Base-by-base conservation (phyloP, 2,113 vertebrate species). In the Nothobranchius furzeri region DNA sequence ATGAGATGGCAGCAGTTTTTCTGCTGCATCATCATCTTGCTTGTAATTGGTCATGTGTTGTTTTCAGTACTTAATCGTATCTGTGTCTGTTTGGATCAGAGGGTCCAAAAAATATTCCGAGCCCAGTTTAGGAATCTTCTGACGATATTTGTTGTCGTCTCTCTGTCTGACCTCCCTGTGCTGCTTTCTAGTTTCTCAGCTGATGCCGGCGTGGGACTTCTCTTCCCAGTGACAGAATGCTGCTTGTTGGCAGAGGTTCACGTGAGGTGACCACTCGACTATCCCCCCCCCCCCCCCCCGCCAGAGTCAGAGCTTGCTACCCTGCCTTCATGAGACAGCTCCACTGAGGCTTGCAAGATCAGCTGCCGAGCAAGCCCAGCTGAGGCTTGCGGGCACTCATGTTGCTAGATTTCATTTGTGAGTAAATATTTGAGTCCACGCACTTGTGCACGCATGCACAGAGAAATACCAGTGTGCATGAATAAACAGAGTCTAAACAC, bases 261-360 rank as follows among this genome's bases (percentile, higher is more conserved):
- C 59, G 59, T 77, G 83, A 92, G 88, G 90, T 90, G 88, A 90
- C 78, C 73, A 13, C 50, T 68, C 74, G 36, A 36, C 51, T 8
- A 15, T n/a, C 59, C 69, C 50, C 45, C 54, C 30, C 13, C 30
- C 55, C 17, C 61, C 74, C 81, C 58, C 81, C 76, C 78, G 68
- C 70, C 85, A 80, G 87, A 88, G 83, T 84, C 69, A 45, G 76
- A 73, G 75, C 84, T 84, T 70, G 84, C 87, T 78, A 70, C 53
- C 82, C 85, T 89, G 88, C 86, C 82, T 91, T 80, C 75, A 88
- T 91, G 83, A 90, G 89, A 91, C 92, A 90, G 88, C 88, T 91
- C 88, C 89, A 92, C 84, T 90, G 88, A 92, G 88, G 88, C 90
- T 90, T 89, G 88, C 89, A 87, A 83, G 88, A 91, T 93, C 89